Conservation (phyloP, 2,888 invertebrate genomes). For the Apodemia duryi region DNA sequence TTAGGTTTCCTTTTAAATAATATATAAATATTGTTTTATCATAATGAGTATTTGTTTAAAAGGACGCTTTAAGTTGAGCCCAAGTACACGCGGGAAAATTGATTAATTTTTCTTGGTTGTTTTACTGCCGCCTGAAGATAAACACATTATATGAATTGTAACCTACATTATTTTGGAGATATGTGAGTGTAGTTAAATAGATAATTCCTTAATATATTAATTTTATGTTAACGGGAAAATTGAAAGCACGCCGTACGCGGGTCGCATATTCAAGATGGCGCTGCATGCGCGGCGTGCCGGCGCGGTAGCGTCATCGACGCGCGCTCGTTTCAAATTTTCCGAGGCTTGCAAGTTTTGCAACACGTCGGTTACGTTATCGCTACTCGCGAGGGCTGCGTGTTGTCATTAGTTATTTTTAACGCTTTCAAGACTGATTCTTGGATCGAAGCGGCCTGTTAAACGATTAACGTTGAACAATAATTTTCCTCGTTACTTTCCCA, state of each 20-base stretch:
- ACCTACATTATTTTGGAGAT: background rate
- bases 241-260: slow-evolving; percentile 61
- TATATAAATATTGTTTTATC: background rate
- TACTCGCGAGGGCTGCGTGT: slow-evolving; percentile 65
- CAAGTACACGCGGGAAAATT: slow-evolving; percentile 27
- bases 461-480: slow-evolving; percentile 54
- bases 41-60: background rate
- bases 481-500: slow-evolving; percentile 73
- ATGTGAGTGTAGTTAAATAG: background rate
- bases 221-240: slow-evolving; percentile 34
- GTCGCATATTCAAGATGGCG: slow-evolving; percentile 69
- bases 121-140: background rate
- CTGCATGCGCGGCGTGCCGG: slow-evolving; percentile 73
- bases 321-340: slow-evolving; percentile 66
- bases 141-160: background rate
- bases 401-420: slow-evolving; percentile 77
- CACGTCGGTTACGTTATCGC: slow-evolving; percentile 64
- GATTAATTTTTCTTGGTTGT: background rate
- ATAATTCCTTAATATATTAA: background rate
- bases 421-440: slow-evolving; percentile 45
- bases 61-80: slow-evolving; percentile 17
- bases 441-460: slow-evolving; percentile 49
- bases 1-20: background rate
- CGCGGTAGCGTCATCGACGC: slow-evolving; percentile 58
- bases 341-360: slow-evolving; percentile 64